A percentile compares a stretch with the other conserved stretches of the same genome.
These are phyloP conservation scores for Cliona cf. orientalis DNA, from an alignment of 37 sponge, comb jelly and placozoan genomes.

Conservation along the genomic window DNA sequence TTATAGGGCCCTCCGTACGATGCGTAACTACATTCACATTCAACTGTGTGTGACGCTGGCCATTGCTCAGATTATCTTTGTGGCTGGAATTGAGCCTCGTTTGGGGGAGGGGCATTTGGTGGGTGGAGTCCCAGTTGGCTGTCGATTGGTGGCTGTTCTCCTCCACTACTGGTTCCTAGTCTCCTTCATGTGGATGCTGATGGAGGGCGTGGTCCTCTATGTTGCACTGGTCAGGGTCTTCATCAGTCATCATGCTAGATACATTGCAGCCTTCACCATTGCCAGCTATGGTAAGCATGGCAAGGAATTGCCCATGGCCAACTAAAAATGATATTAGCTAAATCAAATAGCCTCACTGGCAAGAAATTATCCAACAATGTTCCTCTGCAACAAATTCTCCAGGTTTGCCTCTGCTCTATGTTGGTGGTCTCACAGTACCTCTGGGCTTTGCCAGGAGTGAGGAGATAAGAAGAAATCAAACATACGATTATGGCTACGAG, in stretches of 20 bases:
- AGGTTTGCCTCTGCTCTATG: conserved; percentile 30
- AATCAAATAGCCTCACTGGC: too few species aligned
- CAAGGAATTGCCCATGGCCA: too few species aligned
- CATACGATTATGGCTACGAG: conserved; percentile 2
- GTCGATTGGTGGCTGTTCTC: conserved; percentile 47
- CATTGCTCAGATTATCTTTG: conserved; percentile 51
- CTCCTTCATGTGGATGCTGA: conserved; percentile 83
- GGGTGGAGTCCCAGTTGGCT: background rate
- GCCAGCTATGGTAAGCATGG: conserved; percentile 23
- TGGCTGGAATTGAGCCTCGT: conserved; percentile 30
- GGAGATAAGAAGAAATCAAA: too few species aligned
- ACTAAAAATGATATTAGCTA: too few species aligned
- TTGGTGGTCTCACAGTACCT: conserved; percentile 4
- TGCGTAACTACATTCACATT: conserved; percentile 62
- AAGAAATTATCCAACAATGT: too few species aligned
- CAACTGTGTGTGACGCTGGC: conserved; percentile 61
- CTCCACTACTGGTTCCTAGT: conserved; percentile 65
- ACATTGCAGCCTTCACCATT: conserved; percentile 16
- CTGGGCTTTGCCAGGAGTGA: conserved; percentile 9
- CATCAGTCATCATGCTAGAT: conserved; percentile 8
- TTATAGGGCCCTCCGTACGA: conserved; percentile 54
- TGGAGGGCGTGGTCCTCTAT: conserved; percentile 77
- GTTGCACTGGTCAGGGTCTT: conserved; percentile 67
- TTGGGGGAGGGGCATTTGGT: background rate
- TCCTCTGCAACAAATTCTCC: too few species aligned